Conservation (phyloP, 1,140 invertebrate species). For the Eueides isabella region DNA sequence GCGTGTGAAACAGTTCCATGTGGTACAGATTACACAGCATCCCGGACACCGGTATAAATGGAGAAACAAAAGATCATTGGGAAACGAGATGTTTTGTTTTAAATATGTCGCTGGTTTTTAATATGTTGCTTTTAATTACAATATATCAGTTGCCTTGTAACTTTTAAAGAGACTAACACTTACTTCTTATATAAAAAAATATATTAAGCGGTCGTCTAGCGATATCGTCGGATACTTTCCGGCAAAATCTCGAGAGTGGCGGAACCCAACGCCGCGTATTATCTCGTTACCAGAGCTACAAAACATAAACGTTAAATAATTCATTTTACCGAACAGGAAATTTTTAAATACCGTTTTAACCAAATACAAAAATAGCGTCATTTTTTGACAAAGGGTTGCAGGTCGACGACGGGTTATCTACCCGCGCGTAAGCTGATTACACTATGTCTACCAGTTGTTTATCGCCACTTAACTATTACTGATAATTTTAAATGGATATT, state of each 20-base stretch:
- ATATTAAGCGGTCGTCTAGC: too few relatives aligned
- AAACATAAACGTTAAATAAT: too few relatives aligned
- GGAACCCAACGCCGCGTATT: too few relatives aligned
- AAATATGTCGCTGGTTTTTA: background rate
- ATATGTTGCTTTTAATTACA: too few relatives aligned
- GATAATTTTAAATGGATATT: constrained; percentile 19
- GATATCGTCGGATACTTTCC: too few relatives aligned
- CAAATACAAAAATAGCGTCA: background rate
- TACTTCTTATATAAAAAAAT: too few relatives aligned
- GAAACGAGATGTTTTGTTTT: background rate
- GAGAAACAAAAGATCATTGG: background rate
- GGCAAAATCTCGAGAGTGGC: too few relatives aligned
- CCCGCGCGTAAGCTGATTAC: constrained; percentile 6
- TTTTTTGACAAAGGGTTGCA: constrained; percentile 27
- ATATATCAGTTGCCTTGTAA: too few relatives aligned
- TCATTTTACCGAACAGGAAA: too few relatives aligned
- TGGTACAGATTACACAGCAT: constrained; percentile 11
- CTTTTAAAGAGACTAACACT: too few relatives aligned
- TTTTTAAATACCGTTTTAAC: too few relatives aligned
- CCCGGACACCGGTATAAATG: constrained; percentile 1
- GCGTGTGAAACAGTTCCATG: constrained; percentile 2
- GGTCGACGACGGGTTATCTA: constrained; percentile 29
- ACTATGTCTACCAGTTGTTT: constrained; percentile 10
- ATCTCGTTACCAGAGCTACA: too few relatives aligned
- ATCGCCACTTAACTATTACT: constrained; percentile 4